Conservation (phyloP, 1,140 invertebrate genomes). For the Cryptotermes secundus region DNA sequence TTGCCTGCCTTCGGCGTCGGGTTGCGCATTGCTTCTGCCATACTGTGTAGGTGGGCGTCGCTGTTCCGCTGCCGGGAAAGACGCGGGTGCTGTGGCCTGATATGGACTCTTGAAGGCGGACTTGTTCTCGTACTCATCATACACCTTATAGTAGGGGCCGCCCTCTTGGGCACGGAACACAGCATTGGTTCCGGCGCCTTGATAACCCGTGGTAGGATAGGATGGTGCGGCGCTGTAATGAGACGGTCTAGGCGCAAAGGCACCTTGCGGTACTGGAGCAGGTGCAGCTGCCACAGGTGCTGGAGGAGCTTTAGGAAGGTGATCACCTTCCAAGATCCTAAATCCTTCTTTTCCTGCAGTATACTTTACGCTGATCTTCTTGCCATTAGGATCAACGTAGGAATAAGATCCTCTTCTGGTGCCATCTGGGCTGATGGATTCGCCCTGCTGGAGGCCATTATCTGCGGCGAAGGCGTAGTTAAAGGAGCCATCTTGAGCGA, state of each 20-base stretch:
- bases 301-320: slow-evolving; percentile 46
- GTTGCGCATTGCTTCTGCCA: neutral
- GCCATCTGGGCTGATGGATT: slow-evolving; percentile 62
- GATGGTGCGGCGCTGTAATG: slow-evolving; percentile 15
- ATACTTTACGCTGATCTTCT: slow-evolving; percentile 55
- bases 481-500: slow-evolving; percentile 58
- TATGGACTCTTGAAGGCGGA: neutral
- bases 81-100: neutral
- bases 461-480: slow-evolving; percentile 65
- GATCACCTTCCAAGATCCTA: slow-evolving; percentile 52
- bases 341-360: slow-evolving; percentile 52
- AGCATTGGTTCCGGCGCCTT: neutral
- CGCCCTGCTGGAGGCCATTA: slow-evolving; percentile 63
- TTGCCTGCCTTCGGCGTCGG: slow-evolving; percentile 44
- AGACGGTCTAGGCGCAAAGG: slow-evolving; percentile 34
- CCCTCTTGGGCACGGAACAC: neutral
- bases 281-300: slow-evolving; percentile 32
- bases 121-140: slow-evolving; percentile 1
- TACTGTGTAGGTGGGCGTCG: neutral
- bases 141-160: neutral
- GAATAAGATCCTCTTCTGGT: slow-evolving; percentile 63
- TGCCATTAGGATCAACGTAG: slow-evolving; percentile 60
- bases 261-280: slow-evolving; percentile 24
- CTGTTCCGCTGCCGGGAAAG: neutral
- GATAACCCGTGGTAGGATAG: neutral